phyloP scores from a whole-genome alignment of 2,888 invertebrate species.

The Acronicta psi region DNA sequence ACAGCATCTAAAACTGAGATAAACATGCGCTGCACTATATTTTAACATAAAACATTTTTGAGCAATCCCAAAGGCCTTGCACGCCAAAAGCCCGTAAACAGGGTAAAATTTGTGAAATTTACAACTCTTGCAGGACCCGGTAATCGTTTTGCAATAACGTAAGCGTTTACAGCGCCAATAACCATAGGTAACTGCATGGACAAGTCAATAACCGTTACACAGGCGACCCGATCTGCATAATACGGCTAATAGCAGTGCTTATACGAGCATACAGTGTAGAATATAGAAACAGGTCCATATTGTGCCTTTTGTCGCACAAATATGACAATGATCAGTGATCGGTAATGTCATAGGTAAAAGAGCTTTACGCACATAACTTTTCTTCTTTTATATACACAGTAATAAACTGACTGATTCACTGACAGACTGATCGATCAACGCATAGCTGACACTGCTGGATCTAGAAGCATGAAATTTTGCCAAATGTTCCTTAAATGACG shows the following conservation, averaged over 20 bases:
- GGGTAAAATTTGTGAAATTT: constrained; percentile 23
- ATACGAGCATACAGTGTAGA: constrained; percentile 23
- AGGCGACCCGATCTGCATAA: constrained; percentile 48
- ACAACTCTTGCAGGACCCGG: constrained; percentile 16
- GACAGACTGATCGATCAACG: too few relatives aligned
- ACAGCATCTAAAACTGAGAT: too few relatives aligned
- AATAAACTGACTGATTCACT: too few relatives aligned
- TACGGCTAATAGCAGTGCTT: constrained; percentile 35
- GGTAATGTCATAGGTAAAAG: too few relatives aligned
- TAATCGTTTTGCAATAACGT: constrained; percentile 50
- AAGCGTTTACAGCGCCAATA: constrained; percentile 55
- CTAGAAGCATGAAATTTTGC: too few relatives aligned
- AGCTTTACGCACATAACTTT: too few relatives aligned
- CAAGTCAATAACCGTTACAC: constrained; percentile 59
- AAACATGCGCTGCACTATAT: neutral
- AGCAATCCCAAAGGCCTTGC: neutral
- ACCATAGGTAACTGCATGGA: constrained; percentile 52
- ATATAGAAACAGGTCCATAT: constrained; percentile 6
- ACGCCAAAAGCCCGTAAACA: constrained; percentile 26
- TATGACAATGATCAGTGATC: neutral
- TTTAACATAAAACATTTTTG: neutral
- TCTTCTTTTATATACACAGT: too few relatives aligned
- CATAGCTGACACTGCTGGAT: too few relatives aligned
- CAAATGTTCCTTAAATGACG: too few relatives aligned
- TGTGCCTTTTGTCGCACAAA: constrained; percentile 3